Percentiles rank a stretch among this genome's conserved stretches.
phyloP scores from a whole-genome alignment of 2,888 invertebrate genomes.

The Rhabditoides inermis region DNA sequence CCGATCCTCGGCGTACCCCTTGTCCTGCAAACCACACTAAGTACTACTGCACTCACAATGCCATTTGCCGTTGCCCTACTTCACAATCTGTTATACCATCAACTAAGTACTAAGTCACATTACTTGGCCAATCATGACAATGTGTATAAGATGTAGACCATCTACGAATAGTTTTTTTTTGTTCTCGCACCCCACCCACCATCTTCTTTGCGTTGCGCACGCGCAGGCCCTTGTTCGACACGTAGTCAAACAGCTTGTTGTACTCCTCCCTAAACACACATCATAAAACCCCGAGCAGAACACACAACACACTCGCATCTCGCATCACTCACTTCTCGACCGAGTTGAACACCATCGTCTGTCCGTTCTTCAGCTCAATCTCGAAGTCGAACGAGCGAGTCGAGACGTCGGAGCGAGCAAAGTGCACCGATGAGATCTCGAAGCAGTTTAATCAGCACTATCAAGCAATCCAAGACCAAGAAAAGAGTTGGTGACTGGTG shows the following conservation, averaged over 20 bases:
- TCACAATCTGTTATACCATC: too few relatives aligned
- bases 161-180: too few relatives aligned
- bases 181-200: too few relatives aligned
- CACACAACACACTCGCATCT: too few relatives aligned
- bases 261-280: constrained; percentile 70
- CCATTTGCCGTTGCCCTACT: too few relatives aligned
- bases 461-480: background rate
- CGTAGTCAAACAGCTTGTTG: constrained; percentile 86
- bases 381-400: constrained; percentile 59
- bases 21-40: constrained; percentile 19
- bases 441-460: too few relatives aligned
- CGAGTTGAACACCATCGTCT: constrained; percentile 85
- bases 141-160: too few relatives aligned
- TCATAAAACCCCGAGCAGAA: background rate
- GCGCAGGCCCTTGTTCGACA: constrained; percentile 80
- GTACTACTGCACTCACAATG: too few relatives aligned
- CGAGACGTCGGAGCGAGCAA: constrained; percentile 56
- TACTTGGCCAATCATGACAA: too few relatives aligned
- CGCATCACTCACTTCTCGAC: constrained; percentile 71
- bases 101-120: too few relatives aligned
- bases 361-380: constrained; percentile 74
- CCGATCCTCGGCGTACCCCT: constrained; percentile 57
- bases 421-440: constrained; percentile 53
- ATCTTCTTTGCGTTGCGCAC: constrained; percentile 53
- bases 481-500: too few relatives aligned